phyloP scores from a whole-genome alignment of 2,797 vertebrate genomes.

The Pelobates cultripes region DNA sequence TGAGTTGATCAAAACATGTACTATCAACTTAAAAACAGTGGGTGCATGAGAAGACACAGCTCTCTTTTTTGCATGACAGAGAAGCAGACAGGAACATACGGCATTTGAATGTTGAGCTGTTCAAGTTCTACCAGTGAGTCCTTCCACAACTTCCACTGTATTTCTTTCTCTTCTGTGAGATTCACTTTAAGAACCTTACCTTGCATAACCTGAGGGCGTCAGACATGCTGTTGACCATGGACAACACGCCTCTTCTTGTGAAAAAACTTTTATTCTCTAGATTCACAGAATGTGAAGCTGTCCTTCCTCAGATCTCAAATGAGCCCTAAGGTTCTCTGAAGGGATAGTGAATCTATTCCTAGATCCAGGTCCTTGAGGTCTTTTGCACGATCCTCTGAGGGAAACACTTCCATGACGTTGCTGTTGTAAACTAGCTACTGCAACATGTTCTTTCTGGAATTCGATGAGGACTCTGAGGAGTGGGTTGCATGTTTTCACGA shows the following conservation, averaged over 20 bases:
- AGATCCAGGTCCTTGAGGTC: not conserved
- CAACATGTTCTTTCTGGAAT: no score
- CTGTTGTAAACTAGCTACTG: not conserved
- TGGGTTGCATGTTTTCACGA: no score
- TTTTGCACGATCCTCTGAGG: not conserved
- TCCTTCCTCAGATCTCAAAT: slow-evolving; percentile 2
- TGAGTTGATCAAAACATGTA: no score
- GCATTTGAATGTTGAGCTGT: not conserved
- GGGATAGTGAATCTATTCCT: slow-evolving; percentile 11
- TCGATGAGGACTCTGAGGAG: no score
- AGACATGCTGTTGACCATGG: not conserved
- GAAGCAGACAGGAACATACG: not conserved
- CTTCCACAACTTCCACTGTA: slow-evolving; percentile 12
- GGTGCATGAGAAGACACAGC: not conserved
- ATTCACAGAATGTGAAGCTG: slow-evolving; percentile 2
- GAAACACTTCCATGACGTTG: slow-evolving; percentile 9
- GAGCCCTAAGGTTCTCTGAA: slow-evolving; percentile 4
- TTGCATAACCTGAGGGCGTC: not conserved
- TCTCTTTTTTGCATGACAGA: not conserved
- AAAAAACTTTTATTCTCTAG: not conserved
- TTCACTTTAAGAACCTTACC: not conserved
- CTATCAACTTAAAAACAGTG: not conserved
- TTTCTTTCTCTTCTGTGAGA: slow-evolving; percentile 3
- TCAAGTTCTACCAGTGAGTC: slow-evolving; percentile 2
- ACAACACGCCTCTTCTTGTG: slow-evolving; percentile 2